Conservation (phyloP, 2,113 vertebrate genomes). For the Phalacrocorax pelagicus region DNA sequence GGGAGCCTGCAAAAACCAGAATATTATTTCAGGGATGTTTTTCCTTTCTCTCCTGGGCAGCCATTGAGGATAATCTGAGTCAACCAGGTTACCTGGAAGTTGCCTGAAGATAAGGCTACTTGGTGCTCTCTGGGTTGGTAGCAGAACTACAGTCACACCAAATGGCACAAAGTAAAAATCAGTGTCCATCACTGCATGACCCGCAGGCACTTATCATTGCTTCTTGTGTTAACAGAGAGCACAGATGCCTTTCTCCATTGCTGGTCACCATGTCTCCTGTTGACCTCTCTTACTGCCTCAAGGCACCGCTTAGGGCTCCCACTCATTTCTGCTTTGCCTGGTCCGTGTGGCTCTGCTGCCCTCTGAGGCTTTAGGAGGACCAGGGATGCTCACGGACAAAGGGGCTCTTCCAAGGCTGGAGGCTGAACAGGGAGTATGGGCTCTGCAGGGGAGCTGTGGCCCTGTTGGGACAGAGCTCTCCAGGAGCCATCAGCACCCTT, state of each 20-base stretch:
- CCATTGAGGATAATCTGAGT: background rate
- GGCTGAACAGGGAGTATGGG: background rate
- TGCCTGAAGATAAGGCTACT: background rate
- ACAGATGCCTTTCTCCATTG: background rate
- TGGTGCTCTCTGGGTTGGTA: background rate
- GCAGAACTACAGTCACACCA: background rate
- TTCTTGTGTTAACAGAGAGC: background rate
- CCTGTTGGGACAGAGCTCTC: background rate
- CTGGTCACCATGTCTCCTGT: background rate
- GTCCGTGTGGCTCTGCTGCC: background rate
- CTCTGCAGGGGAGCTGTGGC: background rate
- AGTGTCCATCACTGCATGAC: background rate
- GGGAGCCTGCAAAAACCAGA: background rate
- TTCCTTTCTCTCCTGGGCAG: background rate
- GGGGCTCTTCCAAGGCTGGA: background rate
- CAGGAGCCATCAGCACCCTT: background rate
- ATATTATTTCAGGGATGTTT: background rate
- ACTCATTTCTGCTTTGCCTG: background rate
- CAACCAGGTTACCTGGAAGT: background rate
- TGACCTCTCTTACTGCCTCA: background rate
- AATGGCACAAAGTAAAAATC: background rate
- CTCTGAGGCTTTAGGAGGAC: background rate
- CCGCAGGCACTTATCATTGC: fast-evolving
- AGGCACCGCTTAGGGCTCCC: background rate
- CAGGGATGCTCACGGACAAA: background rate